Evolutionary conservation across 2,113 vertebrate genomes (phyloP), one percentile per base, ranked within the genome.

Genomic region (Heterotilapia buettikoferi): DNA sequence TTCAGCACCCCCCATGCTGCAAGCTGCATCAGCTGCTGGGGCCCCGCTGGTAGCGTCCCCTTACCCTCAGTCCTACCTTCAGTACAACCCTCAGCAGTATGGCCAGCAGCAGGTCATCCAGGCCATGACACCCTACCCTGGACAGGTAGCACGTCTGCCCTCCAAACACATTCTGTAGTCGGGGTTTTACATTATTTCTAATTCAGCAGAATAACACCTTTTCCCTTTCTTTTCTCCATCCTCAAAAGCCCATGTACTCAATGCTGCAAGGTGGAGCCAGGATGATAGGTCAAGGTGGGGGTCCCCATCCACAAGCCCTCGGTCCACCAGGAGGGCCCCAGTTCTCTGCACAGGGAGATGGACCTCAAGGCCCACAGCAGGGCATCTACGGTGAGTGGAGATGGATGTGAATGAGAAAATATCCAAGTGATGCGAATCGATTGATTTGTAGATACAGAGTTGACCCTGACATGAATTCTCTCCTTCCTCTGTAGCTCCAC

Each of bases 21-120:
- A 97, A 93, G 97, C 97, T 1, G 97, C 98, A 0, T 97, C 98
- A 2, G 98, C 97, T 0, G 97, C 97, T 1, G 98, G 98, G 0
- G 97, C 97, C 10, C 96, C 98, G 3, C 96, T 98, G 80, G 98
- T 98, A 5, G 97, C 98, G 1, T 97, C 97, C 3, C 98, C 97
- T 2, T 98, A 98, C 36, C 90, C 96, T 4, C 97, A 97, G 83
- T 96, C 97, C 24, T 98, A 98, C 92, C 97, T 98, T 86, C 97
- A 97, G 86, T 98, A 98, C 90, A 98, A 96, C 90, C 97, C 98
- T 6, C 97, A 97, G 95, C 97, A 98, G 94, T 98, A 98, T 84
- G 88, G 97, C 26, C 97, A 97, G 90, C 97, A 98, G 94, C 98
- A 98, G 54, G 95, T 98, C 96, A 97, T 98, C 93, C 97, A 97